Base-by-base conservation (phyloP, 2,888 invertebrate species). In the Tetragnatha montana region DNA sequence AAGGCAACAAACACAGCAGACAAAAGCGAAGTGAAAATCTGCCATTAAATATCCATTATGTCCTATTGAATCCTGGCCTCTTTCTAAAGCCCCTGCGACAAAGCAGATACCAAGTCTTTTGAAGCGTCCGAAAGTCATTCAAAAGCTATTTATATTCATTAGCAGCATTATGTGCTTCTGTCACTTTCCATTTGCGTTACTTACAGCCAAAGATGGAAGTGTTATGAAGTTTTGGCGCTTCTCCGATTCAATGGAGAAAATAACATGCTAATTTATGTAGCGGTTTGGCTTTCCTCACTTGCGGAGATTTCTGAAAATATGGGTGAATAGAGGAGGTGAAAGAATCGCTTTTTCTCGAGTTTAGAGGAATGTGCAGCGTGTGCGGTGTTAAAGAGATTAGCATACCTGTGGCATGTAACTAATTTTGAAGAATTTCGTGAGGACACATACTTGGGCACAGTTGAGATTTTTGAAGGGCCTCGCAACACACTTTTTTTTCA, bases 131-230 rank as follows among this genome's bases (percentile, higher is more conserved):
- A 81, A 82, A 82, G 81, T 76, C 78, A 82, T 88, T 88, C 82
- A 78, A 88, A 88, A 88, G 82, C 81, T 81, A 88, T 88, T 88
- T 88, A 88, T 88, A 88, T 88, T 71, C 81, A 82, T 88, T 88
- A 82, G 87, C 69, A 78, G 69, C 51, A 51, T 71, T 82, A 80
- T 88, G 70, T 88, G 87, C 35, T 19, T 68, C 76, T 88, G 87
- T 82, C 87, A 82, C 81, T 87, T 70, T 68, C 71, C 75, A 78
- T 81, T 82, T 82, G 76, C 71, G 76, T 80, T 80, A 80, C 74
- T 80, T 80, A 80, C 47, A 22, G 19, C 22, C 60, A 19, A 70
- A 84, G 70, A 19, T 8, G 17, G 76, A 69, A 76, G 69, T 19
- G 76, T 76, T 84, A 35, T 76, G n/a, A 35, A 35, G 35, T 35